These are phyloP conservation scores for Smithornis capensis DNA, from an alignment of 2,113 vertebrate species.

Conservation along the genomic window DNA sequence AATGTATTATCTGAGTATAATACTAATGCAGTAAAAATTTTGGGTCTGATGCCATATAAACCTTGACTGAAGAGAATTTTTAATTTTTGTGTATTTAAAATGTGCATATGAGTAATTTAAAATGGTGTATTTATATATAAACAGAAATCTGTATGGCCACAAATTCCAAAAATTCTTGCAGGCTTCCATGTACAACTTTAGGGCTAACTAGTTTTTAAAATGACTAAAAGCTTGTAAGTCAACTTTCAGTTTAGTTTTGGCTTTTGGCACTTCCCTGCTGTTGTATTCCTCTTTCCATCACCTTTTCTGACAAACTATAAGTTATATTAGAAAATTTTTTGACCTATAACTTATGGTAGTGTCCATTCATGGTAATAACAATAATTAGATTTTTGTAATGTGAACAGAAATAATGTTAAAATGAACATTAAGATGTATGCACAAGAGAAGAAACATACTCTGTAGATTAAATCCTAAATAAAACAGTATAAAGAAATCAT, in stretches of 20 bases:
- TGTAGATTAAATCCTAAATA: not conserved
- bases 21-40: not conserved
- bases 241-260: slow-evolving; percentile 42
- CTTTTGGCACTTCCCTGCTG: not conserved
- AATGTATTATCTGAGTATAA: not conserved
- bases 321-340: slow-evolving; percentile 29
- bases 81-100: slow-evolving; percentile 21
- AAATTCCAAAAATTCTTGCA: not conserved
- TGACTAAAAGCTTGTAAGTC: not conserved
- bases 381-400: slow-evolving; percentile 37
- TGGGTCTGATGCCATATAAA: not conserved
- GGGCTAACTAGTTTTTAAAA: slow-evolving; percentile 1
- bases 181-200: not conserved
- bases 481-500: not conserved
- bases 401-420: slow-evolving; percentile 10
- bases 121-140: not conserved
- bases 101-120: not conserved
- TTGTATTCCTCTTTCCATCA: not conserved
- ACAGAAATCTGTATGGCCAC: not conserved
- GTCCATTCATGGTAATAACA: not conserved
- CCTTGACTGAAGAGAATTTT: not conserved
- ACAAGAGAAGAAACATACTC: not conserved
- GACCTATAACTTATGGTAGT: not conserved
- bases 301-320: slow-evolving; percentile 36
- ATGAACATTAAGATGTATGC: not conserved